Percentiles rank a stretch among this genome's conserved stretches.
Evolutionary conservation across 37 sponge, comb jelly and placozoan species (phyloP).

Genomic region (Halisarca cf. caerulea): DNA sequence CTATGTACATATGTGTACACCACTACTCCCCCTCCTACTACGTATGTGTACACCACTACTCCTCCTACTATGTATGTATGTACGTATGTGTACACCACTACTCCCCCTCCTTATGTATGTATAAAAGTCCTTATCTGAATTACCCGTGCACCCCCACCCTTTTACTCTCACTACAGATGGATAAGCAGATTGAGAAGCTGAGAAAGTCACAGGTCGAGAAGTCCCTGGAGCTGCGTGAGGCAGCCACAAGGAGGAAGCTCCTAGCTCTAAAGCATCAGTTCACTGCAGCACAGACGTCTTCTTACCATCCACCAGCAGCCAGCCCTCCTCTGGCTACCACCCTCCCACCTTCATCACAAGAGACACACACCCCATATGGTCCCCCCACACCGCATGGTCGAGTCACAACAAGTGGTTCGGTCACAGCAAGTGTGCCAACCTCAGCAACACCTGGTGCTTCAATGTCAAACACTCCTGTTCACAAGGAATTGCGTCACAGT

Average conservation of each 20-base stretch:
- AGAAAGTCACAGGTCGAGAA: slow-evolving; percentile 69
- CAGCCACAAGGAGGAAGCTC: slow-evolving; percentile 74
- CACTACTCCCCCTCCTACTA: no score
- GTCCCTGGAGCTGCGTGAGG: slow-evolving; percentile 79
- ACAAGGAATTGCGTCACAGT: no score
- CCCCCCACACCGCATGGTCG: no score
- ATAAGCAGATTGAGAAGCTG: slow-evolving; percentile 58
- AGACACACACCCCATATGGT: no score
- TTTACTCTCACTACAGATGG: slow-evolving; percentile 31
- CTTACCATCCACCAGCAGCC: background rate
- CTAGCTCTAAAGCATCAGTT: slow-evolving; percentile 72
- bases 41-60: no score
- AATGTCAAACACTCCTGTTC: no score
- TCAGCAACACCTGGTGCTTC: no score
- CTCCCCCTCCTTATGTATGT: no score
- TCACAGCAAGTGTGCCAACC: no score
- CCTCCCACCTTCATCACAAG: background rate
- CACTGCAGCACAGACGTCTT: background rate
- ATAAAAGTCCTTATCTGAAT: no score
- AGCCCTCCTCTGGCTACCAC: background rate
- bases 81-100: background rate
- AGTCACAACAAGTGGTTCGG: no score
- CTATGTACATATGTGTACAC: slow-evolving; percentile 8
- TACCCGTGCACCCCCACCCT: background rate
- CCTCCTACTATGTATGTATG: no score